phyloP scores from a whole-genome alignment of 2,888 invertebrate genomes.

The Maniola hyperantus region DNA sequence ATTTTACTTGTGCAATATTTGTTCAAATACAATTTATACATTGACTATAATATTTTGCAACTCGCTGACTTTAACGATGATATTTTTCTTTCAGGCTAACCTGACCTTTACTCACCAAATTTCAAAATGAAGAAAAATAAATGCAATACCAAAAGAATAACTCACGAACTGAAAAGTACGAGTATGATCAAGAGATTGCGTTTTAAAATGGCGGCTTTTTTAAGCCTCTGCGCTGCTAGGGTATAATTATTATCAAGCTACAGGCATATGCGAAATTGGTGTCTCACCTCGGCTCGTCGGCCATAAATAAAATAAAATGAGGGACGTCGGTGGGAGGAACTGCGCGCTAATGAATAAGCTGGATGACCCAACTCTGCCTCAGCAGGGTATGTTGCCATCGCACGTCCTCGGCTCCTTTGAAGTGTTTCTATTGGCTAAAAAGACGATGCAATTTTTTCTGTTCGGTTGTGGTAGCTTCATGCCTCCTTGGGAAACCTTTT shows the following conservation, averaged over 20 bases:
- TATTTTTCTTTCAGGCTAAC: slow-evolving; percentile 16
- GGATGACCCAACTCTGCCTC: slow-evolving; percentile 48
- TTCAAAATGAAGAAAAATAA: slow-evolving; percentile 15
- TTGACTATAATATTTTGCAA: slow-evolving; percentile 11
- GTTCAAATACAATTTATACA: slow-evolving; percentile 12
- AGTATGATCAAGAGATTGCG: slow-evolving; percentile 42
- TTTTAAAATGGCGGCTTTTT: slow-evolving; percentile 76
- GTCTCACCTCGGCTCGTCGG: slow-evolving; percentile 77
- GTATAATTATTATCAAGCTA: slow-evolving; percentile 80
- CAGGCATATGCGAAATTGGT: slow-evolving; percentile 80
- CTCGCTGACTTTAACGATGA: slow-evolving; percentile 9
- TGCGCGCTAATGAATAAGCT: slow-evolving; percentile 75
- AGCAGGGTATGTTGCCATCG: slow-evolving; percentile 42
- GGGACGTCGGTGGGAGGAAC: slow-evolving; percentile 74
- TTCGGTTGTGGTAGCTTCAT: slow-evolving; percentile 38
- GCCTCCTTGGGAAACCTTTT: background rate
- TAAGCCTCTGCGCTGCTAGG: slow-evolving; percentile 63
- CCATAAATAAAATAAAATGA: slow-evolving; percentile 81
- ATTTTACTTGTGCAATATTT: slow-evolving; percentile 5
- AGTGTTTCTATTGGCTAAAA: slow-evolving; percentile 45
- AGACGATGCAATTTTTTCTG: slow-evolving; percentile 6
- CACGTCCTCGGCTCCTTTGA: slow-evolving; percentile 39
- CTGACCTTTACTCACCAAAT: background rate
- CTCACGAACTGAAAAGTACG: slow-evolving; percentile 30
- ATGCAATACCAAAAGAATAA: slow-evolving; percentile 11